Conservation (phyloP, 2,888 invertebrate species). For the Macaria liturata region DNA sequence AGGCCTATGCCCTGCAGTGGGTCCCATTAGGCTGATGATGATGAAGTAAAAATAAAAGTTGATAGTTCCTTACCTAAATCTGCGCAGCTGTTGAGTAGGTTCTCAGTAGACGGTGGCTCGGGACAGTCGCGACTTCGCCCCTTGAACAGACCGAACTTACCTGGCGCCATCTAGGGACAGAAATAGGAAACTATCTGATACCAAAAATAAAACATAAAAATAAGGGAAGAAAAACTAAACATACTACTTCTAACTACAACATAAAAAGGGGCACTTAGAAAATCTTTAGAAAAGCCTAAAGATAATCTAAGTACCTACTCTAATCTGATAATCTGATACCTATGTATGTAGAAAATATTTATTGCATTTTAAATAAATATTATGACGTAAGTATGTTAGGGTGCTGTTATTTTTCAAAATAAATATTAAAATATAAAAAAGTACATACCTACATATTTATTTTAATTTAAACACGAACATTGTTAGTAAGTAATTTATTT, state of each 20-base stretch:
- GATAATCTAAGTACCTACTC: not conserved
- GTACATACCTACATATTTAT: no score
- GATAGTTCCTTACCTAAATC: slow-evolving; percentile 48
- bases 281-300: no score
- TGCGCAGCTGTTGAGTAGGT: slow-evolving; percentile 56
- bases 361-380: not conserved
- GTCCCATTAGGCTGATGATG: no score
- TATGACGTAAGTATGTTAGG: not conserved
- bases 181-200: not conserved
- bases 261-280: no score
- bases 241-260: not conserved
- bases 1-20: no score
- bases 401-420: not conserved
- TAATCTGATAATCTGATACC: no score
- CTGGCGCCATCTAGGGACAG: slow-evolving; percentile 62
- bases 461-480: no score
- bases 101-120: slow-evolving; percentile 72
- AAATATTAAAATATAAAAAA: not conserved
- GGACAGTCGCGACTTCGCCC: slow-evolving; percentile 66
- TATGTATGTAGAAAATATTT: not conserved
- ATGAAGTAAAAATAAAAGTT: not conserved
- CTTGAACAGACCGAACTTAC: slow-evolving; percentile 73
- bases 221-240: not conserved
- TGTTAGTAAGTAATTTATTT: no score
- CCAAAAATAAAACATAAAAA: not conserved